Percentiles rank a stretch among this genome's conserved stretches.
phyloP scores from a whole-genome alignment of 2,888 invertebrate species.

The Nasonia oneida region DNA sequence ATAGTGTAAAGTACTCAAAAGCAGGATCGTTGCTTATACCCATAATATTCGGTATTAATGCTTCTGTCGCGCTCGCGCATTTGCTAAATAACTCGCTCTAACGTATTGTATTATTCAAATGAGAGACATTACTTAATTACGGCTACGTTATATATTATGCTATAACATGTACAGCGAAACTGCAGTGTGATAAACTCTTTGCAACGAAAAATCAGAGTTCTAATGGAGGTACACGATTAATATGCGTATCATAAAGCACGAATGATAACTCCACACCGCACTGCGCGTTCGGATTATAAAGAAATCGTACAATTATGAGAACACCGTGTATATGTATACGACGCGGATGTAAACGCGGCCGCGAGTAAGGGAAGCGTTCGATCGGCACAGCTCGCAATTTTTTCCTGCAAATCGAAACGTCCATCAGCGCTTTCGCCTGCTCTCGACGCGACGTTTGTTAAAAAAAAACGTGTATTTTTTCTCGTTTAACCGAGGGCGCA shows the following conservation, averaged over 20 bases:
- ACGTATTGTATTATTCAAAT: not conserved
- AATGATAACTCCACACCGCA: not conserved
- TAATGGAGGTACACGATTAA: not conserved
- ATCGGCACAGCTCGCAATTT: not conserved
- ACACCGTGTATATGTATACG: not conserved
- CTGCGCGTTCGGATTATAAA: not conserved
- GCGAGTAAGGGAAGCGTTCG: not conserved
- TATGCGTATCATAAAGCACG: not conserved
- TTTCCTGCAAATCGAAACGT: not conserved
- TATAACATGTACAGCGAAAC: not conserved
- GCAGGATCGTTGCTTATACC: not conserved
- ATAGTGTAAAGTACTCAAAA: slow-evolving; percentile 21
- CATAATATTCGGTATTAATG: not conserved
- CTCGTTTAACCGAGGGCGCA: not conserved
- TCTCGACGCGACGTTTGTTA: not conserved
- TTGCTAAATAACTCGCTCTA: no score
- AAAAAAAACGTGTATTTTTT: not conserved
- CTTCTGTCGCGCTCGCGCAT: not conserved
- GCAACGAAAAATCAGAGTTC: not conserved
- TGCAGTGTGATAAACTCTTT: not conserved
- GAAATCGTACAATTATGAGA: not conserved
- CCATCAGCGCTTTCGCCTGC: not conserved
- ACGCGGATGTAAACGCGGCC: not conserved
- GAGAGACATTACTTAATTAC: not conserved
- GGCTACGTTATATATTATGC: not conserved